Evolutionary conservation across 2,113 vertebrate species (phyloP), one percentile per base, ranked within the genome.

Genomic region (Smithornis capensis): DNA sequence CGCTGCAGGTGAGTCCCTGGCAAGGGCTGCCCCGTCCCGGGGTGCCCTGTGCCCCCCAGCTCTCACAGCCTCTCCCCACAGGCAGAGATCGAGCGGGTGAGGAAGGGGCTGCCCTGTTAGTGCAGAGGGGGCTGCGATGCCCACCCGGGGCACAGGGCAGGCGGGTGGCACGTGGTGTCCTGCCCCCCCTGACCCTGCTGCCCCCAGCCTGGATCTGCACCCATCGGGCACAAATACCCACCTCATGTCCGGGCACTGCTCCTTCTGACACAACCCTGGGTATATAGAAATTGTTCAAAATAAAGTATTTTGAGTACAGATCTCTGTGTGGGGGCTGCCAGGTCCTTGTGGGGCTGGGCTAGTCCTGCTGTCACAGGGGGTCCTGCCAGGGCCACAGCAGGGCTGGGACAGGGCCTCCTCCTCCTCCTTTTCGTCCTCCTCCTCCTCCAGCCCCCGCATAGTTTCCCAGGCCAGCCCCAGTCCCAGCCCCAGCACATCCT

Each of bases 101-200:
- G 65, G 92, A 89, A 85, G 70, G 62, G 2, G 35, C 65, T 95
- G 85, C 70, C 70, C 60, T 63, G 65, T 17, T 95, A 92, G 52
- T 0, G 0, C 0, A 1, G 15, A 0, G 5, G 52, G n/a, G 67
- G 62, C 74, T 50, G 52, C 2, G 0, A 59, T 21, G 50, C 67
- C 73, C 62, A 42, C 52, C 21, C 1, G 6, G 5, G 50, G 21
- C 4, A 2, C 0, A 6, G 37, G 55, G 38, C 33, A 22, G 22
- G 24, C 1, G 17, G 29, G 13, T 25, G 74, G 52, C 49, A 45
- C 52, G 0, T 0, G 27, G 45, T 3, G 37, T 53, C 3, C 3
- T 31, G 59, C 40, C 65, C 16, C 35, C 28, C 49, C 33, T 8
- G 0, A 4, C 6, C 31, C 40, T 3, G 0, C 55, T 75, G 55